Conservation (phyloP, 1,140 invertebrate species). For the Drosophila jambulina region DNA sequence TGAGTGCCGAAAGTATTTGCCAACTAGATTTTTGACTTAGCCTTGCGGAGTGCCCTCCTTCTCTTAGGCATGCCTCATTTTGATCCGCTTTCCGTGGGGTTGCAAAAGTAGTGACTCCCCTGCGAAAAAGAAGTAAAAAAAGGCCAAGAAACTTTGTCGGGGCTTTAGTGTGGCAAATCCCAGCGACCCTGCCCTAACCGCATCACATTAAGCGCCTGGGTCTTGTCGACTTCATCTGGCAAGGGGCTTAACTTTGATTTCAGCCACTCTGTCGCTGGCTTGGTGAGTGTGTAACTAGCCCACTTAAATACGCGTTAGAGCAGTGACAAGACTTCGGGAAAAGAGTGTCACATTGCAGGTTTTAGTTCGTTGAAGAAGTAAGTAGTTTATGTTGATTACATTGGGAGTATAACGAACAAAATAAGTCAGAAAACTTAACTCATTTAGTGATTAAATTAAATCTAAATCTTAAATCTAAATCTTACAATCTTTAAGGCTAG, state of each 20-base stretch:
- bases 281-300: conserved; percentile 60
- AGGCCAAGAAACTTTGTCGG: conserved; percentile 19
- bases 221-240: conserved; percentile 55
- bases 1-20: conserved; percentile 71
- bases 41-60: conserved; percentile 36
- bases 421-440: no score
- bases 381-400: neutral
- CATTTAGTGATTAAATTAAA: no score
- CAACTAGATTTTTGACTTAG: conserved; percentile 82
- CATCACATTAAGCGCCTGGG: conserved; percentile 55
- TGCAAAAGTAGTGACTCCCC: conserved; percentile 28
- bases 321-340: conserved; percentile 46
- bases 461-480: no score
- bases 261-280: conserved; percentile 9
- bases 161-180: conserved; percentile 45
- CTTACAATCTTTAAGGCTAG: neutral
- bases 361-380: conserved; percentile 1
- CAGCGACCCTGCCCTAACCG: conserved; percentile 54
- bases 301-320: conserved; percentile 76
- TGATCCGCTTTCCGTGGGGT: conserved; percentile 48
- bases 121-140: conserved; percentile 11
- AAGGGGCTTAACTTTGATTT: conserved; percentile 52
- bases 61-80: conserved; percentile 37
- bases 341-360: conserved; percentile 33
- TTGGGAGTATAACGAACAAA: no score